Evolutionary conservation across 1,140 invertebrate species (phyloP), one percentile per base, ranked within the genome.

Genomic region (Philopotamus ludificatus): DNA sequence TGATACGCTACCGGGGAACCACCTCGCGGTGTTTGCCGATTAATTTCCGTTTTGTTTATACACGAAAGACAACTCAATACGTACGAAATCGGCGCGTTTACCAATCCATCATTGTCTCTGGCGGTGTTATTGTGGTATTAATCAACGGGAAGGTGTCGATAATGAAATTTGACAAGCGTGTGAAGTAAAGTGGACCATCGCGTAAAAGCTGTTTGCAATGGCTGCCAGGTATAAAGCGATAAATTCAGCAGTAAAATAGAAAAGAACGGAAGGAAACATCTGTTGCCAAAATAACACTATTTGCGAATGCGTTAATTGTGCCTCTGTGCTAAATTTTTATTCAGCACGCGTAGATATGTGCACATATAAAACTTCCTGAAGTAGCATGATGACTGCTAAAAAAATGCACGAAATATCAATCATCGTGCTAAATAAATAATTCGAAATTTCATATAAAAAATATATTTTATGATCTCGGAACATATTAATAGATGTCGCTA

Each of bases 21-120:
- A n/a, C n/a, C n/a, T 34, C 28, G 12, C 4, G 12, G 28, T 34
- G 28, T 12, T n/a, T 49, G 45, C 39, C 28, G 51, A 55, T 55
- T 55, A 55, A 55, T 55, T 34, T 55, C 28, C 51, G 51, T 55
- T 55, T n/a, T 55, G 51, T 55, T 55, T 55, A 16, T 25, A 16
- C 39, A 9, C 23, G 23, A 16, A 55, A 34, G 51, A 55, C 28
- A 39, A 34, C 51, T 55, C 51, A 55, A 55, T 55, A 16, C n/a
- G 26, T 55, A n/a, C n/a, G n/a, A n/a, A n/a, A n/a, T n/a, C n/a
- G n/a, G n/a, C n/a, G n/a, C n/a, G n/a, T n/a, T n/a, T n/a, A n/a
- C n/a, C n/a, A n/a, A n/a, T n/a, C n/a, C 28, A 12, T 4, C 28
- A 7, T 7, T 34, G 28, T 34, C 12, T 34, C 12, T 34, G 12